phyloP scores from a whole-genome alignment of 2,113 vertebrate species.

The Antechinus stuartii region DNA sequence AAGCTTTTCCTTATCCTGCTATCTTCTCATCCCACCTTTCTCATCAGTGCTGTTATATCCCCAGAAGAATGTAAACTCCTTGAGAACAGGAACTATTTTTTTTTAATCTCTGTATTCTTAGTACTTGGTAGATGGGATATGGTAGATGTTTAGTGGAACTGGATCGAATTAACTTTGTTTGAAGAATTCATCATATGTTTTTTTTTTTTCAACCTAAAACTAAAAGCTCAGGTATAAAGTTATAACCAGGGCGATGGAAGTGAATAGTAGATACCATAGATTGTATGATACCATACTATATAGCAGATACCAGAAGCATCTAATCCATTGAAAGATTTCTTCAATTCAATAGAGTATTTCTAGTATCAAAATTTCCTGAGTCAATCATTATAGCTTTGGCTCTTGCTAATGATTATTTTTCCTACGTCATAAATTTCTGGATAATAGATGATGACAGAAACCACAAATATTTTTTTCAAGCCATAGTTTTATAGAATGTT shows the following conservation, averaged over 20 bases:
- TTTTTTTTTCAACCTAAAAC: background rate
- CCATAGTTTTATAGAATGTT: background rate
- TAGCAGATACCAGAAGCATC: background rate
- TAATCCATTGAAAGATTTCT: background rate
- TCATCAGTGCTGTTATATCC: background rate
- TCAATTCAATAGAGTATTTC: background rate
- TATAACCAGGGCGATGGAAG: background rate
- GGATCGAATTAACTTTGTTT: background rate
- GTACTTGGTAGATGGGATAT: background rate
- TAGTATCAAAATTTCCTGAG: background rate
- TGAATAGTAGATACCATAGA: background rate
- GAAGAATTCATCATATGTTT: background rate
- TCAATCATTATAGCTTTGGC: background rate
- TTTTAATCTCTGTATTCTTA: background rate
- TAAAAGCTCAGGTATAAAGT: background rate
- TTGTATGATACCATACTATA: no score
- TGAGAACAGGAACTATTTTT: background rate
- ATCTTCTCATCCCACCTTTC: background rate
- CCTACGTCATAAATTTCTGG: background rate
- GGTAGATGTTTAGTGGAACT: background rate
- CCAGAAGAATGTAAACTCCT: background rate
- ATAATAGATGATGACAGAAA: constrained; percentile 16
- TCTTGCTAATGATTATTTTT: background rate
- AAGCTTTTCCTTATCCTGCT: background rate
- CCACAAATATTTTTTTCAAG: constrained; percentile 10